Evolutionary conservation across 2,113 vertebrate genomes (phyloP), one percentile per base, ranked within the genome.

Genomic region (Diphyllodes magnificus): DNA sequence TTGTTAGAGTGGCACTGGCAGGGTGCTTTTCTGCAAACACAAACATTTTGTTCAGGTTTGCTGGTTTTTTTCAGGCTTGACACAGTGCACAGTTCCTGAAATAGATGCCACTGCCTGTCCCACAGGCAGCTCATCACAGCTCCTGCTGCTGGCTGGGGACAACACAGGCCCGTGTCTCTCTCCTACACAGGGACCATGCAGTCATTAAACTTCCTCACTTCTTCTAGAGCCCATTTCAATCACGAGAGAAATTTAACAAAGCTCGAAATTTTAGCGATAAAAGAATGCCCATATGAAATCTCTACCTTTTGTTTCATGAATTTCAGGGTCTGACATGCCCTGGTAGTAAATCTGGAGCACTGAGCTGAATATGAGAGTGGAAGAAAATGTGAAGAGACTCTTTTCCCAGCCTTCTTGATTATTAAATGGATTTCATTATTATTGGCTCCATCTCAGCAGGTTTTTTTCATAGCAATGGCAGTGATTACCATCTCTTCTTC

Each of bases 401-500:
- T 83, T 25, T 83, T 70, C 59, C 37, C 60, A 86, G 33, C 47
- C 51, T 90, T 90, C 75, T 87, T 82, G 65, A 96, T 93, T 86
- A 94, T 91, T 89, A 94, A 96, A 91, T 57, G 53, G 61, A 68
- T 94, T 82, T 54, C 37, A n/a, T 85, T 87, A 76, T 51, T 75
- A 57, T 28, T 85, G 87, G 75, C 88, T 93, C 87, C 39, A 16
- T 66, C 92, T 96, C 85, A 94, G 92, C 92, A 95, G 64, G 33
- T 66, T 92, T 93, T 85, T 82, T 82, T 79, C 63, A 60, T 11
- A 20, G 45, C 83, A 83, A 3, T 37, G 59, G 27, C 59, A 86
- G 59, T 61, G 94, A 93, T 94, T 95, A 86, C 71, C 45, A 33
- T 85, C 82, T 77, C 63, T 87, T 92, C 68, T 92, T 94, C 76